A percentile compares a stretch with the other conserved stretches of the same genome.
Evolutionary conservation across 2,113 vertebrate genomes (phyloP).

Genomic region (Nothobranchius kuhntae): DNA sequence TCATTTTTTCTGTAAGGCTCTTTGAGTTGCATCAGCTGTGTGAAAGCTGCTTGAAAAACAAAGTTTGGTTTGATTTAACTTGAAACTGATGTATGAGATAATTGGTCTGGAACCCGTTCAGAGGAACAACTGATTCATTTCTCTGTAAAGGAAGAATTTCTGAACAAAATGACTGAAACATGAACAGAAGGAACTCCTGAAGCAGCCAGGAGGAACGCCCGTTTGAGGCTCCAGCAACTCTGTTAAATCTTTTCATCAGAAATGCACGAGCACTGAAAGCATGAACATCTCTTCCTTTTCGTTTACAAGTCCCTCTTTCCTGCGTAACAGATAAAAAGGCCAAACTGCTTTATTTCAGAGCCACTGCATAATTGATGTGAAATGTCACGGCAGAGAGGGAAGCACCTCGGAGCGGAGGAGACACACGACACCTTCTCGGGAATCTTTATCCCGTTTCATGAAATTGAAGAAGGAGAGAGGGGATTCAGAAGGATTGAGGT

Average conservation of each 20-base stretch:
- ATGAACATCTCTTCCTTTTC: constrained; percentile 25
- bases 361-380: constrained; percentile 75
- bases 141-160: constrained; percentile 27
- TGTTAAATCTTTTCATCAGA: constrained; percentile 52
- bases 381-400: constrained; percentile 53
- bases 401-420: constrained; percentile 55
- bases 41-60: too few relatives aligned
- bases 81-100: too few relatives aligned
- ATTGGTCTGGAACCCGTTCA: background rate
- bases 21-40: too few relatives aligned
- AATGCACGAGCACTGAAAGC: constrained; percentile 31
- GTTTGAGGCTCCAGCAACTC: background rate
- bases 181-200: constrained; percentile 42
- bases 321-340: constrained; percentile 43
- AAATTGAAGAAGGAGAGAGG: background rate
- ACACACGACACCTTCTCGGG: constrained; percentile 43
- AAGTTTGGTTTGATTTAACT: too few relatives aligned
- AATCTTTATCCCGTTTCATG: constrained; percentile 7
- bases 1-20: too few relatives aligned
- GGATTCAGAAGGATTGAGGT: too few relatives aligned
- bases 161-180: constrained; percentile 26
- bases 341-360: constrained; percentile 67
- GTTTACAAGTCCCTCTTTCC: constrained; percentile 56
- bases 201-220: constrained; percentile 8
- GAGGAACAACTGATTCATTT: constrained; percentile 5